phyloP scores from a whole-genome alignment of 2,888 invertebrate genomes.

The Theodoxus fluviatilis region DNA sequence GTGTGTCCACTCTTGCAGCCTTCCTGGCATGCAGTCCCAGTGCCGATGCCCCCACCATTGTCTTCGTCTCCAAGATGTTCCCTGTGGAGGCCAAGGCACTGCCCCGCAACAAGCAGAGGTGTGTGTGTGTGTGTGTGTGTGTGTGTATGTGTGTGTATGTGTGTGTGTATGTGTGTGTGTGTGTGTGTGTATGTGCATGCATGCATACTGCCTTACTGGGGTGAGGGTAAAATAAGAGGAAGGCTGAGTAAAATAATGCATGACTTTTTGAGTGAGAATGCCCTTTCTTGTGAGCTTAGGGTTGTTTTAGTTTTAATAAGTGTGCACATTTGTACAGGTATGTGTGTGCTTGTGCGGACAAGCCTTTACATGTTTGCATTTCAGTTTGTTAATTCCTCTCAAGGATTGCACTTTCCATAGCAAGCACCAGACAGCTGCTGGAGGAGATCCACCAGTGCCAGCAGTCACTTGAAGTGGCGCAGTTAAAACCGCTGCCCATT shows the following conservation, averaged over 20 bases:
- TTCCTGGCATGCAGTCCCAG: constrained; percentile 73
- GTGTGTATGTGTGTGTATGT: neutral
- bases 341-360: no score
- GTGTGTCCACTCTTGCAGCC: constrained; percentile 42
- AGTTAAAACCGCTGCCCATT: no score
- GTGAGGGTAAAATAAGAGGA: neutral
- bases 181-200: no score
- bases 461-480: neutral
- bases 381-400: no score
- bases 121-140: constrained; percentile 5
- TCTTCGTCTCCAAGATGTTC: constrained; percentile 90
- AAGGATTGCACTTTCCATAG: no score
- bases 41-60: constrained; percentile 74
- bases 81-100: constrained; percentile 77
- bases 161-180: neutral
- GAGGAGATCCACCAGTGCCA: neutral
- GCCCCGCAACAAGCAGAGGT: constrained; percentile 78
- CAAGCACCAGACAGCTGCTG: no score
- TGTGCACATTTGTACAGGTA: no score
- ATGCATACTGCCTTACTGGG: neutral
- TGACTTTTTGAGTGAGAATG: neutral
- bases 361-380: no score
- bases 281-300: neutral
- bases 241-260: neutral
- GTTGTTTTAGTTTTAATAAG: neutral